These are phyloP conservation scores for Alauda arvensis DNA, from an alignment of 2,797 vertebrate genomes.

Conservation along the genomic window DNA sequence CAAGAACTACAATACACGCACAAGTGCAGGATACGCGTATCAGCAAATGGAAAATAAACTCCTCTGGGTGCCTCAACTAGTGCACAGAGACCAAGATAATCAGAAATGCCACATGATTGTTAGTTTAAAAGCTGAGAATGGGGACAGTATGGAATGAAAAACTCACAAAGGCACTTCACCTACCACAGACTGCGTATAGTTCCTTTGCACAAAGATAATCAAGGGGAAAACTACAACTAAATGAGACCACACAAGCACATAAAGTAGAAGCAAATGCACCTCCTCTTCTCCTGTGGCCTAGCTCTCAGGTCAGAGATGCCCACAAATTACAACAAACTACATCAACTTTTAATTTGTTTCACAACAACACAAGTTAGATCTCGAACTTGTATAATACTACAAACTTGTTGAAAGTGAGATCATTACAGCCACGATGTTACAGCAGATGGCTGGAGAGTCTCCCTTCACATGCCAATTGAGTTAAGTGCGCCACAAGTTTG, in stretches of 20 bases:
- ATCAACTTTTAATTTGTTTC: neutral
- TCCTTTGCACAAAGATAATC: neutral
- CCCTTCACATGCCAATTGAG: neutral
- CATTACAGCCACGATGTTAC: neutral
- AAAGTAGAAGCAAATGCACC: neutral
- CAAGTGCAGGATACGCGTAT: neutral
- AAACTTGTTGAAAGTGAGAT: neutral
- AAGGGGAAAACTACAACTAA: neutral
- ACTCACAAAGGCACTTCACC: neutral
- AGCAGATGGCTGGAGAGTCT: neutral
- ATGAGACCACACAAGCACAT: neutral
- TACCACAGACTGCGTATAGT: neutral
- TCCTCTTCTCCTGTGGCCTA: neutral
- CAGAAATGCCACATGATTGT: neutral
- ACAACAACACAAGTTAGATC: neutral
- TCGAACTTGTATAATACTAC: neutral
- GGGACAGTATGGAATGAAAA: neutral
- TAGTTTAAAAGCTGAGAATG: neutral
- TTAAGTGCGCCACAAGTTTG: neutral
- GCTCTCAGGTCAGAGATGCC: neutral
- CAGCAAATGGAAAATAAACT: neutral
- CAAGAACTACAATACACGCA: neutral
- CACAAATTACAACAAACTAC: neutral
- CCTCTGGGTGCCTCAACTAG: neutral
- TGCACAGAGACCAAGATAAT: neutral